Percentiles rank a stretch among this genome's conserved stretches.
Conservation (phyloP, 1,140 invertebrate species). For the Brachionus manjavacas region DNA sequence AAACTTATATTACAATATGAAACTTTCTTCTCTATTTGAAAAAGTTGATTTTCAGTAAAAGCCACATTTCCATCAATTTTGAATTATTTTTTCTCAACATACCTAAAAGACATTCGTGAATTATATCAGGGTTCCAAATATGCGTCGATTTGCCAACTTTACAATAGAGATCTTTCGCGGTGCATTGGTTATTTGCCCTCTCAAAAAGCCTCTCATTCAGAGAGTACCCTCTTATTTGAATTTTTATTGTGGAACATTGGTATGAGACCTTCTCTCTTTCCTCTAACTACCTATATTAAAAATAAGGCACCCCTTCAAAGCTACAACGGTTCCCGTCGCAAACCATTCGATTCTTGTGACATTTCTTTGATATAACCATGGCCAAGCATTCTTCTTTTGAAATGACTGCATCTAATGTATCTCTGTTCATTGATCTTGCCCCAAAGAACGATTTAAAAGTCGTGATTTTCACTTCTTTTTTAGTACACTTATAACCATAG, state of each 20-base stretch:
- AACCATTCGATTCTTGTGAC: neutral
- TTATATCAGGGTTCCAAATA: conserved; percentile 19
- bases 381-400: conserved; percentile 21
- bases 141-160: conserved; percentile 1
- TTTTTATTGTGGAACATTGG: neutral
- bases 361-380: conserved; percentile 30
- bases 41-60: conserved; percentile 7
- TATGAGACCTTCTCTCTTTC: neutral
- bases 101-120: neutral
- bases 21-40: neutral
- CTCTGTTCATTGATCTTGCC: conserved; percentile 3
- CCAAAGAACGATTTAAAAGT: conserved; percentile 23
- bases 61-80: neutral
- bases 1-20: neutral
- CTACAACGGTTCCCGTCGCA: neutral
- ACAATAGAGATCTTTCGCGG: neutral
- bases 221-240: neutral
- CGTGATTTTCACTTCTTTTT: neutral
- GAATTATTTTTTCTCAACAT: neutral
- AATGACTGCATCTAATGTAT: neutral
- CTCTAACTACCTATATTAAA: neutral
- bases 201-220: neutral
- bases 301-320: neutral
- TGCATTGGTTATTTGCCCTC: neutral
- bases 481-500: conserved; percentile 2